Evolutionary conservation across 2,888 invertebrate species (phyloP), one percentile per base, ranked within the genome.

Genomic region (Pogonocherus hispidulus): DNA sequence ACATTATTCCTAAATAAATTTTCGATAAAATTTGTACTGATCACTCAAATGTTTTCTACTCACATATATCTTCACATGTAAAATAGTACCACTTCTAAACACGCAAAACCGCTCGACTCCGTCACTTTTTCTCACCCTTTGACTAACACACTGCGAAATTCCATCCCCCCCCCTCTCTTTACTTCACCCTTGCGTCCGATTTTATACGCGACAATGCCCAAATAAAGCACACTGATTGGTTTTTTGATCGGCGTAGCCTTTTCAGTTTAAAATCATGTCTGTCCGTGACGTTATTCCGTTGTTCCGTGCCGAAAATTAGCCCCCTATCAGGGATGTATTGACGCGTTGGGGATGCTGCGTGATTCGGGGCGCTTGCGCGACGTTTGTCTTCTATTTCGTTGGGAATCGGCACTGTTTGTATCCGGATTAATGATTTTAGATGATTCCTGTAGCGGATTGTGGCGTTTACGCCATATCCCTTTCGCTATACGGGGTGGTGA

Each of bases 131-230:
- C 14, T 44, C 46, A 41, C 23, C 46, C 27, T 63, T 54, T 57
- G 67, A 27, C 59, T 51, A 63, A 65, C 59, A 63, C 66, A 63
- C 68, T 68, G 71, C 67, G 66, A 66, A 63, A 66, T 66, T 66
- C 56, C 68, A 55, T 56, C 51, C 63, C 66, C 56, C 52, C 63
- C 63, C 57, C 14, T 56, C 23, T n/a, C n/a, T n/a, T n/a, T n/a
- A n/a, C n/a, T n/a, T n/a, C 44, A 3, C 47, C 23, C 52, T 3
- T 16, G 2, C 23, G 23, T 5, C 52, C 11, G 14, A 9, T n/a
- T 11, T 23, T 22, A n/a, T 3, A 23, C 23, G 22, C 22, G 6
- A 19, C 56, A n/a, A 16, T 20, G 9, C 41, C 56, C 23, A 56
- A 20, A 56, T 14, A 16, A n/a, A 52, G 16, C 14, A 16, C 6